Evolutionary conservation across 2,888 invertebrate genomes (phyloP), one percentile per base, ranked within the genome.

Genomic region (Thera britannica): DNA sequence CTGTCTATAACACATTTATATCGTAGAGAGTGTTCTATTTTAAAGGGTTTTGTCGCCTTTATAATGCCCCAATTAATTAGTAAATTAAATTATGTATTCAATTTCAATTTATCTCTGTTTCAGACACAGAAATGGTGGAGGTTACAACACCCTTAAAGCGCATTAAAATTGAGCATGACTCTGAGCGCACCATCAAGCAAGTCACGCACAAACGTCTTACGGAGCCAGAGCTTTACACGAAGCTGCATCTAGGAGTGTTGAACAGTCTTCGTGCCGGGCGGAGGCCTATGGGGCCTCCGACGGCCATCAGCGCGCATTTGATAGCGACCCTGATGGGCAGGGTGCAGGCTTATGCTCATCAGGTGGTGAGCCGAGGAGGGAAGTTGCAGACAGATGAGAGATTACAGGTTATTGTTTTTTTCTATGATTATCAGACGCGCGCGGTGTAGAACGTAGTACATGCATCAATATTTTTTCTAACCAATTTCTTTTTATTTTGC

Each of bases 201-300:
- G 77, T 83, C 2, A 76, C 77, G 0, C 79, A 79, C 11, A 86
- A 84, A 62, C 71, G 79, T 1, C 70, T 88, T n/a, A 79, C 84
- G 0, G 89, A 90, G 66, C 68, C 82, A 0, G 94, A 94, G 68
- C 77, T 95, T 5, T 97, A 96, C 73, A 94, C 95, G n/a, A 94
- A 95, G 75, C 86, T 97, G 36, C 97, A 97, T 79, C 85, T 97
- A 38, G 95, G 95, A 0, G 90, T 97, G 9, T 80, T 97, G 62
- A 95, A 96, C 73, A 96, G 96, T 67, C 84, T 96, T 69, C 83
- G 95, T 2, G 95, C 96, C 0, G 92, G 89, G 77, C 94, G 85
- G 58, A 80, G 89, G 79, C 90, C 80, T 57, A 88, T 79, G 5
- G 90, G 89, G 0, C 94, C 95, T 0, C 95, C 96, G 0, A 95